Evolutionary conservation across 2,113 vertebrate genomes (phyloP).

Genomic region (Scomber scombrus): DNA sequence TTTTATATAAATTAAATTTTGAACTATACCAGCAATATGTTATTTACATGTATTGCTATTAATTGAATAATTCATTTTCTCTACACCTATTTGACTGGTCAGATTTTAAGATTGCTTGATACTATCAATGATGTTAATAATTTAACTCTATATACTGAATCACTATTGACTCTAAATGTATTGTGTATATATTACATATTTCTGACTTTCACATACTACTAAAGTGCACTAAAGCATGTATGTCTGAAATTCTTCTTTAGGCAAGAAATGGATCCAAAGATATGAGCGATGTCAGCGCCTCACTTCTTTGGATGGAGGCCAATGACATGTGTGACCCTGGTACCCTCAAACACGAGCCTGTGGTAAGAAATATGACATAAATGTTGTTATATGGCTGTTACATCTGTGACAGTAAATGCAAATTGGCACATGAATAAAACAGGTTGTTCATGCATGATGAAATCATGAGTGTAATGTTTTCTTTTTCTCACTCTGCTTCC

Average conservation of each 20-base stretch:
- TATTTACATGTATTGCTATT: neutral
- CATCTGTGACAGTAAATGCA: neutral
- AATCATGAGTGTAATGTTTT: neutral
- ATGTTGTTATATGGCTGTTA: neutral
- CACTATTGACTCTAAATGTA: neutral
- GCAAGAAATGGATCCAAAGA: conserved; percentile 38
- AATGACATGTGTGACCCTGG: conserved; percentile 77
- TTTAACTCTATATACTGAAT: too few relatives aligned
- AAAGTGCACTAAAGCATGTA: neutral
- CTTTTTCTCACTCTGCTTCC: neutral
- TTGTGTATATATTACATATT: neutral
- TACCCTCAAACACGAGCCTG: conserved; percentile 38
- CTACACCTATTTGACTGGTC: neutral
- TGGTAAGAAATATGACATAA: conserved; percentile 61
- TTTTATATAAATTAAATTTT: neutral
- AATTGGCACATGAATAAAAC: neutral
- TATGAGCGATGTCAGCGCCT: neutral
- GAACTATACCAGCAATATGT: neutral
- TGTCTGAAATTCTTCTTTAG: conserved; percentile 48
- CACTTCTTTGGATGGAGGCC: conserved; percentile 51
- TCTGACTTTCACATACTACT: too few relatives aligned
- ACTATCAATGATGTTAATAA: neutral
- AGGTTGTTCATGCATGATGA: too few relatives aligned
- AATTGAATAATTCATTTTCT: too few relatives aligned
- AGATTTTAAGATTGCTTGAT: neutral